Percentiles rank a stretch among this genome's conserved stretches.
phyloP scores from a whole-genome alignment of 2,113 vertebrate genomes.

The Pachycephala philippinensis region DNA sequence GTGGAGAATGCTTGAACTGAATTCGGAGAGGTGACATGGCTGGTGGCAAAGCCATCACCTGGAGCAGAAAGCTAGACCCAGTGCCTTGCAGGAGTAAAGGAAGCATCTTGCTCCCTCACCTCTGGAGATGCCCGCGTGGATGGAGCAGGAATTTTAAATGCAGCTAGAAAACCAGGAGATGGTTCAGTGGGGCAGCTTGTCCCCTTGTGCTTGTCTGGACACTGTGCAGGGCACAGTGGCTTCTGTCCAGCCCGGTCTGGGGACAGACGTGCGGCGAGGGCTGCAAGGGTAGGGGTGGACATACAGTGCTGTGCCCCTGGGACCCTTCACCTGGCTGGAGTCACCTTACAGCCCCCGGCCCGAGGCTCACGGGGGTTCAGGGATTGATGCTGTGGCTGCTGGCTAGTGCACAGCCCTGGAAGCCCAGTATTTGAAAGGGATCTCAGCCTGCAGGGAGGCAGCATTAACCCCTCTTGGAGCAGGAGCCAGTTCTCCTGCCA shows the following conservation, averaged over 20 bases:
- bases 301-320: neutral
- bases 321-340: neutral
- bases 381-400: neutral
- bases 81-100: neutral
- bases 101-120: neutral
- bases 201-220: neutral
- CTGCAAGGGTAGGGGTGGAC: neutral
- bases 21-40: neutral
- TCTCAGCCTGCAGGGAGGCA: neutral
- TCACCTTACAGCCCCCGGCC: slow-evolving; percentile 5
- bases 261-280: neutral
- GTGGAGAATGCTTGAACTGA: neutral
- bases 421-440: neutral
- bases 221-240: rapidly evolving
- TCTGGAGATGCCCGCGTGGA: rapidly evolving
- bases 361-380: neutral
- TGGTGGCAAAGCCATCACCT: neutral
- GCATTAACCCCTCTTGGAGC: neutral
- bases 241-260: neutral
- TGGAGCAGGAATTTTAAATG: neutral
- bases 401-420: neutral
- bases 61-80: neutral
- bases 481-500: neutral
- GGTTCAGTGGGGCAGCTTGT: neutral
- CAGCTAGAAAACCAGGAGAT: neutral